These are phyloP conservation scores for Blomia tropicalis DNA, from an alignment of 2,888 invertebrate species.

Conservation along the genomic window DNA sequence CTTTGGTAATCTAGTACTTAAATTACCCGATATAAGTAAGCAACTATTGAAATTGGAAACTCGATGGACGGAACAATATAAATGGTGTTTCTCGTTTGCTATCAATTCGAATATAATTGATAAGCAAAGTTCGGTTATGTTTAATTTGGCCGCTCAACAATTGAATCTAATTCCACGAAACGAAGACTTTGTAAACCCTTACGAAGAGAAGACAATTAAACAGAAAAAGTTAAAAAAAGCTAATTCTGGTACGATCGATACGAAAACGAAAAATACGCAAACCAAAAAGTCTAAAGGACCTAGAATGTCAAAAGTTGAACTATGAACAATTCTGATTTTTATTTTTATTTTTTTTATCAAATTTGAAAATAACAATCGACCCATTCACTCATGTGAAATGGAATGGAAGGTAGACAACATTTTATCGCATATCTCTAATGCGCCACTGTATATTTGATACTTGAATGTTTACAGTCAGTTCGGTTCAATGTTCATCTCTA, in stretches of 20 bases:
- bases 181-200: constrained; percentile 19
- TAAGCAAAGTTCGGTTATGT: constrained; percentile 15
- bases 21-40: constrained; percentile 17
- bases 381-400: no score
- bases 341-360: neutral
- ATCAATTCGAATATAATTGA: constrained; percentile 12
- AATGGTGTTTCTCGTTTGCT: constrained; percentile 21
- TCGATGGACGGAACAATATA: neutral
- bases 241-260: neutral
- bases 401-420: no score
- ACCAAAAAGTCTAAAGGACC: constrained; percentile 15
- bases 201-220: constrained; percentile 15
- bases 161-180: constrained; percentile 6
- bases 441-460: no score
- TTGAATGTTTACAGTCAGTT: no score
- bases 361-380: no score
- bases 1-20: constrained; percentile 21
- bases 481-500: no score
- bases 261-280: constrained; percentile 8
- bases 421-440: no score
- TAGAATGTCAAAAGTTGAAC: constrained; percentile 9
- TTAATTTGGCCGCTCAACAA: constrained; percentile 21
- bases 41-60: constrained; percentile 8
- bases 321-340: neutral
- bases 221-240: neutral